A percentile compares a stretch with the other conserved stretches of the same genome.
Conservation (phyloP, 1,140 invertebrate genomes). For the Zaprionus gabonicus region DNA sequence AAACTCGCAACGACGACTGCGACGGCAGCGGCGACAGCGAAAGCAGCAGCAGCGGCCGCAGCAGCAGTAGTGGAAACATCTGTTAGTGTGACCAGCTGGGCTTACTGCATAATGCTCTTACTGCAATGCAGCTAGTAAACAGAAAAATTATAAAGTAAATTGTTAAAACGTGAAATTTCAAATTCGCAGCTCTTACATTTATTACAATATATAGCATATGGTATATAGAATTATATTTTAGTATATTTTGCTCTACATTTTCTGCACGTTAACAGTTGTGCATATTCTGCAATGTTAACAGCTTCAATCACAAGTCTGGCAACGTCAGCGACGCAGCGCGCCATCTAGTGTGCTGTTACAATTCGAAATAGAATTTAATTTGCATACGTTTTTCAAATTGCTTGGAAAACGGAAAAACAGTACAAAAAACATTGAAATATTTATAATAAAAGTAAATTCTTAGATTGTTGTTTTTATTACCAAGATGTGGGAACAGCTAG, state of each 20-base stretch:
- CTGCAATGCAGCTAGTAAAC: not conserved
- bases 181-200: not conserved
- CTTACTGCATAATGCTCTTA: not conserved
- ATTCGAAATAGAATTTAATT: conserved; percentile 19
- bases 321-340: not conserved
- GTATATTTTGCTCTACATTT: too few species aligned
- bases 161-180: not conserved
- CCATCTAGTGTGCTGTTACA: conserved; percentile 12
- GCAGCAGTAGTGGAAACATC: conserved; percentile 26
- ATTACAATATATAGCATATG: not conserved
- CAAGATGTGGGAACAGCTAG: conserved; percentile 75
- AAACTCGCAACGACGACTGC: conserved; percentile 25
- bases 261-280: not conserved
- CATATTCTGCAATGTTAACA: too few species aligned
- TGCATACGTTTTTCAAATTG: not conserved
- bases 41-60: conserved; percentile 23
- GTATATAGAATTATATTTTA: too few species aligned
- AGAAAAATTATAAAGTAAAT: not conserved
- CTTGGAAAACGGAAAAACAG: not conserved
- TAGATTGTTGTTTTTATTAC: conserved; percentile 10
- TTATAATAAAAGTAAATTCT: not conserved
- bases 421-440: not conserved
- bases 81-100: conserved; percentile 29
- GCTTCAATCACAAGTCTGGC: not conserved
- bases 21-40: conserved; percentile 21